Conservation (phyloP, 1,140 invertebrate species). For the Periplaneta americana region DNA sequence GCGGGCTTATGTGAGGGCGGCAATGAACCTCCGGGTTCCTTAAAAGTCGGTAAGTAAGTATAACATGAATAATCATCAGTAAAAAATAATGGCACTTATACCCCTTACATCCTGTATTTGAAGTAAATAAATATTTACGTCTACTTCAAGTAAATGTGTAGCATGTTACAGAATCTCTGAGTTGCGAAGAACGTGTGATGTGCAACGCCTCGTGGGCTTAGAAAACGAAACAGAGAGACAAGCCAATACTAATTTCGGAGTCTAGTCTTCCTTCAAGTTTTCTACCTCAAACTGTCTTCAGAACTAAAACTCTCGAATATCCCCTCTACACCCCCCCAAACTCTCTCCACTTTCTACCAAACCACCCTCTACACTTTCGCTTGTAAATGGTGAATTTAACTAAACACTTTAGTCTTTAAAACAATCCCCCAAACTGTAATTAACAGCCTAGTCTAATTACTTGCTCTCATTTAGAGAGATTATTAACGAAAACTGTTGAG, state of each 20-base stretch:
- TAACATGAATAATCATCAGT: no score
- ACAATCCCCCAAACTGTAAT: slow-evolving; percentile 19
- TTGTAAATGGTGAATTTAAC: slow-evolving; percentile 16
- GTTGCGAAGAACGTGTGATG: no score
- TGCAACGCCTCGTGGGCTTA: no score
- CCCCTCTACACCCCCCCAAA: neutral
- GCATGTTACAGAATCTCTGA: no score
- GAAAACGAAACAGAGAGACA: no score
- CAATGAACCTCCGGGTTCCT: no score
- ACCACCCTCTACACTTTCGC: neutral
- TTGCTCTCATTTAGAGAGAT: slow-evolving; percentile 17
- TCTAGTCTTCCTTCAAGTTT: neutral
- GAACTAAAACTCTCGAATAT: neutral
- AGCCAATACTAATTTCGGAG: neutral
- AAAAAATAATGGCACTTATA: no score
- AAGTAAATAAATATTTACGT: no score
- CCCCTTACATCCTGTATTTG: no score
- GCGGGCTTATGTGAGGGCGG: no score
- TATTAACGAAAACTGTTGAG: slow-evolving; percentile 10
- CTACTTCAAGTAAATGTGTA: no score
- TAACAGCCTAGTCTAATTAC: slow-evolving; percentile 17
- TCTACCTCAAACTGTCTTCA: neutral
- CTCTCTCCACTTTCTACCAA: neutral
- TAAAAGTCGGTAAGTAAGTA: no score
- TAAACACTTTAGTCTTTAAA: slow-evolving; percentile 17